Evolutionary conservation across 1,140 invertebrate species (phyloP).

Genomic region (Bactericera cockerelli): DNA sequence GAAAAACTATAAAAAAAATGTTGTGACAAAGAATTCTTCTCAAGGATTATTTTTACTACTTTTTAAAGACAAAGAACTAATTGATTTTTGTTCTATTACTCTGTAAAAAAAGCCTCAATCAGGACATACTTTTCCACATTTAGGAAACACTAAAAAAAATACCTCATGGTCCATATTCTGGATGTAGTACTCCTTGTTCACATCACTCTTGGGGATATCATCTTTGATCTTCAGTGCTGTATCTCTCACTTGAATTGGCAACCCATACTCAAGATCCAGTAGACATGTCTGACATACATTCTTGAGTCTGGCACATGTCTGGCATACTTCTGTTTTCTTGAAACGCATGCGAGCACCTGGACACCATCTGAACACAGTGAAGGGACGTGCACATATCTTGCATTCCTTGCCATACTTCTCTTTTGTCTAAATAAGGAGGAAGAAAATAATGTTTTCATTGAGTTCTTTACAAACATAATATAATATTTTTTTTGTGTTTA

Average conservation of each 20-base stretch:
- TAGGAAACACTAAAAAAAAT: too few relatives aligned
- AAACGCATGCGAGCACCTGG: conserved; percentile 96
- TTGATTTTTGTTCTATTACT: too few relatives aligned
- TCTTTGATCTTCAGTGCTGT: conserved; percentile 88
- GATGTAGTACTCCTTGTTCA: conserved; percentile 98
- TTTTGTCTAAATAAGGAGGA: conserved; percentile 65
- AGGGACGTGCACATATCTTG: conserved; percentile 95
- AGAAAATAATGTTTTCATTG: too few relatives aligned
- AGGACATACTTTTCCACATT: too few relatives aligned
- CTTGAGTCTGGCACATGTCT: conserved; percentile 95
- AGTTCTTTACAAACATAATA: too few relatives aligned
- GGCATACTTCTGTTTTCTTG: conserved; percentile 99
- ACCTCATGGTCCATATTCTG: conserved; percentile 83
- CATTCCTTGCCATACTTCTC: conserved; percentile 98
- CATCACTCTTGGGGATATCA: conserved; percentile 89
- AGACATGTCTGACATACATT: conserved; percentile 99
- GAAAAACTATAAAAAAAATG: too few relatives aligned
- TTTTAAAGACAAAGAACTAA: too few relatives aligned
- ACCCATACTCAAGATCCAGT: conserved; percentile 91
- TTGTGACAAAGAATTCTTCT: too few relatives aligned
- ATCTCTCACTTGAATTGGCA: conserved; percentile 90
- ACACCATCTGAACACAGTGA: conserved; percentile 96
- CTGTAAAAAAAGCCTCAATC: too few relatives aligned
- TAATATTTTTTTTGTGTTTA: too few relatives aligned
- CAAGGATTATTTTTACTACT: too few relatives aligned